Conservation (phyloP, 2,888 invertebrate species). For the Andricus curvator region DNA sequence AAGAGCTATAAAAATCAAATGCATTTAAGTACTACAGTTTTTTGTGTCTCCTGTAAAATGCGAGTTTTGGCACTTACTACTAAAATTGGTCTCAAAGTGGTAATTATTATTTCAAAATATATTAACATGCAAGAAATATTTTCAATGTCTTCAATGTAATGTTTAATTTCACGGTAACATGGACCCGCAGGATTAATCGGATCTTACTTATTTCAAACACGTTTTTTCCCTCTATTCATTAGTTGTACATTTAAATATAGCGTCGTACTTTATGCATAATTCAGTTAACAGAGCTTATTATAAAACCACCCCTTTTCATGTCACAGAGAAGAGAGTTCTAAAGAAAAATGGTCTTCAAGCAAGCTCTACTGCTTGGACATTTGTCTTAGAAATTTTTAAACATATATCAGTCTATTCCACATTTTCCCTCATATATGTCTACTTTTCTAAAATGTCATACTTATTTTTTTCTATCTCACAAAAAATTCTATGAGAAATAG, state of each 20-base stretch:
- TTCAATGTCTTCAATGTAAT: not conserved
- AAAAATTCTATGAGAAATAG: not conserved
- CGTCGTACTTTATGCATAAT: constrained; percentile 34
- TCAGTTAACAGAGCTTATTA: constrained; percentile 20
- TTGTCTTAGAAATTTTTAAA: not conserved
- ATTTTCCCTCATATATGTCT: not conserved
- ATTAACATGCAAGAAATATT: not conserved
- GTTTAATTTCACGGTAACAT: not conserved
- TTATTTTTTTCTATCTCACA: not conserved
- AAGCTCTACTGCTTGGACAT: not conserved
- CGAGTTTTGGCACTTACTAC: too few relatives aligned
- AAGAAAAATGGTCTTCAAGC: constrained; percentile 23
- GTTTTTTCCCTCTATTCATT: constrained; percentile 22
- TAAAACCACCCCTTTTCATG: constrained; percentile 4
- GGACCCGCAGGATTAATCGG: not conserved
- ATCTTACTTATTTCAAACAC: not conserved
- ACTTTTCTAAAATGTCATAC: too few relatives aligned
- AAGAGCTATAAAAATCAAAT: too few relatives aligned
- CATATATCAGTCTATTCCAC: not conserved
- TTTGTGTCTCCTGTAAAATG: too few relatives aligned
- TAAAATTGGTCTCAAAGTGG: rapidly evolving
- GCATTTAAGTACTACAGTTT: too few relatives aligned
- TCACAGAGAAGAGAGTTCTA: not conserved
- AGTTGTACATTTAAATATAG: constrained; percentile 25
- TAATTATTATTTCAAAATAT: too few relatives aligned